Evolutionary conservation across 2,113 vertebrate species (phyloP).

Genomic region (Sialia sialis): DNA sequence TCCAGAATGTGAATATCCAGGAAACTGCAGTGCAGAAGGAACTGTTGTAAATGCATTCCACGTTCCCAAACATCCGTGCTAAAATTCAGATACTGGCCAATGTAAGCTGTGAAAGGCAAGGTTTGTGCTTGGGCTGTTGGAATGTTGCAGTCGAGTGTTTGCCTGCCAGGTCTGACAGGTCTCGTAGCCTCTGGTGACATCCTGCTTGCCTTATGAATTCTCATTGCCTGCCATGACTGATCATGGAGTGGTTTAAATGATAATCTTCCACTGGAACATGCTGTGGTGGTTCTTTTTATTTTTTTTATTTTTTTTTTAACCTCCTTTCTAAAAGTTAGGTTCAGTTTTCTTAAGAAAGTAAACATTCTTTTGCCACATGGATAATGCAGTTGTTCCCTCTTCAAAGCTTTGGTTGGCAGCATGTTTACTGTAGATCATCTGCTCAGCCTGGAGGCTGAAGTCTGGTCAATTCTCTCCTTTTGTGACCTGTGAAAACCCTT

Average conservation of each 20-base stretch:
- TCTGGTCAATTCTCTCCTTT: background rate
- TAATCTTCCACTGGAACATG: background rate
- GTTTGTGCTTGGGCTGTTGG: background rate
- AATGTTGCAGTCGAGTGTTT: background rate
- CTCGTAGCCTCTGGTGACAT: background rate
- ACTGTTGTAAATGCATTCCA: background rate
- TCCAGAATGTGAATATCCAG: slow-evolving; percentile 8
- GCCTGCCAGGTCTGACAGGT: background rate
- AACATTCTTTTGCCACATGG: background rate
- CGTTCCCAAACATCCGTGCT: background rate
- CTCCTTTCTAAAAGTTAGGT: background rate
- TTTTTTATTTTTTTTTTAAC: background rate
- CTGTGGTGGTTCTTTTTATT: background rate
- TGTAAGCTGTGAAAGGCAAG: background rate
- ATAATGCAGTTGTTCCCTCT: background rate
- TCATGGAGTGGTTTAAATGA: background rate
- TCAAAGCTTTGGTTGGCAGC: background rate
- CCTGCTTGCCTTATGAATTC: background rate
- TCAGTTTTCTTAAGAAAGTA: background rate
- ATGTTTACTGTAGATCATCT: background rate
- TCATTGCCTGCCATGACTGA: background rate
- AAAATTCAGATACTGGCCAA: background rate
- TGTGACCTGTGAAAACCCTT: background rate
- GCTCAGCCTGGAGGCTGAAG: background rate
- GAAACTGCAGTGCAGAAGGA: background rate